Percentiles rank a stretch among this genome's conserved stretches.
Conservation (phyloP, 2,888 invertebrate genomes). For the Axea sp. region DNA sequence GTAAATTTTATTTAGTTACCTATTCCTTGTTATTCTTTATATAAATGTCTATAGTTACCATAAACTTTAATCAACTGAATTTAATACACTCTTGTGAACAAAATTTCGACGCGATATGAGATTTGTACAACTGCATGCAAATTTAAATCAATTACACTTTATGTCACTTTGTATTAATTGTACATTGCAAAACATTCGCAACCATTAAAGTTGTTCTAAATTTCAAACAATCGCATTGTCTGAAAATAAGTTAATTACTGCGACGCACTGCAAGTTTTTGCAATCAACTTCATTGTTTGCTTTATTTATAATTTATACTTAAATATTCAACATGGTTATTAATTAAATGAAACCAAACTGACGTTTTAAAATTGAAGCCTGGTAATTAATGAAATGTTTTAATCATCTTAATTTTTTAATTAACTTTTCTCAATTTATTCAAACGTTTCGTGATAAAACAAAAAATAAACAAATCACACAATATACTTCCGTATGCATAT, state of each 20-base stretch:
- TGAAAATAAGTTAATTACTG: constrained; percentile 31
- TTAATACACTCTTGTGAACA: constrained; percentile 8
- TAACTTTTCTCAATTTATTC: background rate
- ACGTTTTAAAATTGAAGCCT: background rate
- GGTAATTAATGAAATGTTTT: background rate
- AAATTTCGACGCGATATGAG: constrained; percentile 19
- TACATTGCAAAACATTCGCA: constrained; percentile 36
- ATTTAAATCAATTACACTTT: constrained; percentile 30
- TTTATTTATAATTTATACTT: constrained; percentile 10
- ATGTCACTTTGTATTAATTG: constrained; percentile 32
- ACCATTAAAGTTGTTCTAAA: constrained; percentile 16
- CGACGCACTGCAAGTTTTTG: constrained; percentile 31
- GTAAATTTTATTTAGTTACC: background rate
- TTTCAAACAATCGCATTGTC: constrained; percentile 31
- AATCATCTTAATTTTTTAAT: background rate
- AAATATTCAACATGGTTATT: constrained; percentile 3
- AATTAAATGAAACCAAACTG: background rate
- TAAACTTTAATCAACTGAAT: constrained; percentile 14
- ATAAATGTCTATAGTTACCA: constrained; percentile 55
- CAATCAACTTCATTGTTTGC: constrained; percentile 39
- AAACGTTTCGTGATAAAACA: background rate
- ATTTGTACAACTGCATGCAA: constrained; percentile 26
- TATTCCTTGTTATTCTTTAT: background rate
- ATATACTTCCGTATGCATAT: background rate
- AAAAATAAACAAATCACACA: background rate